phyloP scores from a whole-genome alignment of 2,888 invertebrate genomes.

The Crematogaster levior region DNA sequence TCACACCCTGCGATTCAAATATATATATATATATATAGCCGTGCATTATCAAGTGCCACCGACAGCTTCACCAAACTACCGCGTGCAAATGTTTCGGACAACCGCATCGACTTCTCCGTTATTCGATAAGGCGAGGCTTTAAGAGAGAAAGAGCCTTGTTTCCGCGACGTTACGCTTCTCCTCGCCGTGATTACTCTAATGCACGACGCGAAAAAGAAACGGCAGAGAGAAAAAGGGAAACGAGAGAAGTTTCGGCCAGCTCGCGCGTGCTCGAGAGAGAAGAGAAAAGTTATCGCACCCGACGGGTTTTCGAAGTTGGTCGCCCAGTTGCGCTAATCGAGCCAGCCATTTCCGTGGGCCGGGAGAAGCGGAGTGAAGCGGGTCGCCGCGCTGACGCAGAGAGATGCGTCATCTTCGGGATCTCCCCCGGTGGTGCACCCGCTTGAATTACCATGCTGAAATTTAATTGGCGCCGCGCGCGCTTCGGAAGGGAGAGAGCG shows the following conservation, averaged over 20 bases:
- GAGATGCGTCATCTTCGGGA: constrained; percentile 61
- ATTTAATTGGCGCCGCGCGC: constrained; percentile 67
- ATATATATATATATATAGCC: neutral
- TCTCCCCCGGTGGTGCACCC: constrained; percentile 40
- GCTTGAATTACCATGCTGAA: constrained; percentile 69
- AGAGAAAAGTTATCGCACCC: constrained; percentile 65
- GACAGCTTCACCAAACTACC: neutral
- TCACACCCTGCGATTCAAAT: neutral
- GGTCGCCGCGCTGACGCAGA: constrained; percentile 27
- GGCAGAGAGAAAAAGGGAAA: neutral
- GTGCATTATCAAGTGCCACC: neutral
- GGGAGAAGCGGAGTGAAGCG: constrained; percentile 46
- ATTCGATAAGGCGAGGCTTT: constrained; percentile 25
- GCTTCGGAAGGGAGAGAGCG: constrained; percentile 20
- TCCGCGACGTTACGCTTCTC: constrained; percentile 2
- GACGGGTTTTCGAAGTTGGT: constrained; percentile 68
- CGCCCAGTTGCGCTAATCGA: constrained; percentile 68
- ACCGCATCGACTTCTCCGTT: constrained; percentile 14
- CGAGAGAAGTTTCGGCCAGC: constrained; percentile 55
- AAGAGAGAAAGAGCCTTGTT: constrained; percentile 7
- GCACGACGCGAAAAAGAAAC: constrained; percentile 12
- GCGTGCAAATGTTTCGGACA: constrained; percentile 14
- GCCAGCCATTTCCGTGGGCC: constrained; percentile 61
- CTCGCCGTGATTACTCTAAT: constrained; percentile 38
- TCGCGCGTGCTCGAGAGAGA: constrained; percentile 11